Percentiles rank a stretch among this genome's conserved stretches.
These are phyloP conservation scores for Actinemys pallida DNA, from an alignment of 2,113 vertebrate species.

Conservation along the genomic window DNA sequence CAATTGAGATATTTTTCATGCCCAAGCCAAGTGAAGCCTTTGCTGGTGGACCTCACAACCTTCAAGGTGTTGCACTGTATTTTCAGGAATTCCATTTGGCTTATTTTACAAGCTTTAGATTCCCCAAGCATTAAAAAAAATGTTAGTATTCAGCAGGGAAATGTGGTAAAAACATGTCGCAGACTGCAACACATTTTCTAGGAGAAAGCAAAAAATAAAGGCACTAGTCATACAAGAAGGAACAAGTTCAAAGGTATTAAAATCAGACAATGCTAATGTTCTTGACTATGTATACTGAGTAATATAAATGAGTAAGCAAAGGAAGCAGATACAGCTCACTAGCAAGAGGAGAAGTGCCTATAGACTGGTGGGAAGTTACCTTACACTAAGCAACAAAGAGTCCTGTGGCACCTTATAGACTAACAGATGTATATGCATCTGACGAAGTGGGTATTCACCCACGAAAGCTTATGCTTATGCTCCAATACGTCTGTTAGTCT, in stretches of 20 bases:
- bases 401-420: too few relatives aligned
- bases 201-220: not conserved
- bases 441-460: too few relatives aligned
- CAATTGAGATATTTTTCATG: rapidly evolving
- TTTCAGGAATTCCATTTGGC: not conserved
- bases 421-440: too few relatives aligned
- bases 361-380: not conserved
- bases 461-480: too few relatives aligned
- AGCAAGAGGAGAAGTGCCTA: not conserved
- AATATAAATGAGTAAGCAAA: not conserved
- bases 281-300: not conserved
- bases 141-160: rapidly evolving
- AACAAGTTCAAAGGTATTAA: rapidly evolving
- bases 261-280: not conserved
- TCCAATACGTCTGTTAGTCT: too few relatives aligned
- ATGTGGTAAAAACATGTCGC: not conserved
- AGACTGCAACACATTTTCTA: not conserved
- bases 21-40: not conserved
- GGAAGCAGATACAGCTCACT: not conserved
- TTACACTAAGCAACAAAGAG: not conserved
- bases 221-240: not conserved
- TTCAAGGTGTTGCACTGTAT: not conserved
- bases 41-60: not conserved
- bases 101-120: not conserved
- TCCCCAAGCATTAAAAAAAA: not conserved